Evolutionary conservation across 2,113 vertebrate genomes (phyloP).

Genomic region (Arenaria interpres): DNA sequence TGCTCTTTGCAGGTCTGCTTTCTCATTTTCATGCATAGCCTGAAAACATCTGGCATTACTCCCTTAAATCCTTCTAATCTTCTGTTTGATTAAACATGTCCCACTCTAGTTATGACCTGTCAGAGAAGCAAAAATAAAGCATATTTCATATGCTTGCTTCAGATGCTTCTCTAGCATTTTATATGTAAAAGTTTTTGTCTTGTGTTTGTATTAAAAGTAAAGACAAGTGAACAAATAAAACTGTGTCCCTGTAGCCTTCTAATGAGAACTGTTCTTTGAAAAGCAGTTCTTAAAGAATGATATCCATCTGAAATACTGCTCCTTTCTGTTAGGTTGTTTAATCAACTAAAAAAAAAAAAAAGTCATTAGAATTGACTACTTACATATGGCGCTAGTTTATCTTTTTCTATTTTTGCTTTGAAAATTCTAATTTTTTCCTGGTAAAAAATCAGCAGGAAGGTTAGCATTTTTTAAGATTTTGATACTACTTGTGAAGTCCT

Average conservation of each 20-base stretch:
- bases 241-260: background rate
- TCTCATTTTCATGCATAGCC: background rate
- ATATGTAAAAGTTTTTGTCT: background rate
- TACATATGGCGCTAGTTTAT: slow-evolving; percentile 45
- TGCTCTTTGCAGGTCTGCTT: background rate
- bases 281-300: background rate
- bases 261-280: background rate
- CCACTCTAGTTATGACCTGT: background rate
- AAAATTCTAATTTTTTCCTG: slow-evolving; percentile 51
- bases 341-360: background rate
- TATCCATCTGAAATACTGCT: background rate
- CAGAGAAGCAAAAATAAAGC: background rate
- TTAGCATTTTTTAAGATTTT: background rate
- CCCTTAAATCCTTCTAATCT: slow-evolving; percentile 14
- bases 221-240: background rate
- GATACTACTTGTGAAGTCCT: background rate
- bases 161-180: background rate
- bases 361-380: background rate
- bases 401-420: slow-evolving; percentile 54
- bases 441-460: background rate
- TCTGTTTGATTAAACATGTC: background rate
- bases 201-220: background rate
- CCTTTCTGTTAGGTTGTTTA: background rate
- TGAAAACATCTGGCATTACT: background rate
- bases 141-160: background rate